phyloP scores from a whole-genome alignment of 2,113 vertebrate genomes.

The Candoia aspera region DNA sequence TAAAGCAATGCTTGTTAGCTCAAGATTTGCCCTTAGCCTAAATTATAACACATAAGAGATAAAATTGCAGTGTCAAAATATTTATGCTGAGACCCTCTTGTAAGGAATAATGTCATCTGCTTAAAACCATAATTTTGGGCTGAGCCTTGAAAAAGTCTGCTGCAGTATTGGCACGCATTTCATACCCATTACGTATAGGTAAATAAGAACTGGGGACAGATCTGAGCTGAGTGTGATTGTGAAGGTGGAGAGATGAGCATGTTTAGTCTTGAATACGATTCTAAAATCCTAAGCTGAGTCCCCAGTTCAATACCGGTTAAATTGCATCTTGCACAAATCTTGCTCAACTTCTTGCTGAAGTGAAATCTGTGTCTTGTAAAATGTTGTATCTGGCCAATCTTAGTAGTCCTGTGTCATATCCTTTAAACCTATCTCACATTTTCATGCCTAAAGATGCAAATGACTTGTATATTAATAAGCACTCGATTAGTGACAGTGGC shows the following conservation, averaged over 20 bases:
- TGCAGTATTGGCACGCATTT: background rate
- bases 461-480: background rate
- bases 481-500: background rate
- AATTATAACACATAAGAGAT: background rate
- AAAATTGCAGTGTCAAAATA: constrained; percentile 11
- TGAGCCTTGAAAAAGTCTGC: background rate
- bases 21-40: background rate
- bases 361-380: too few species aligned
- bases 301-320: too few species aligned
- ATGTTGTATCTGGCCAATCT: too few species aligned
- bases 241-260: too few species aligned
- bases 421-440: background rate
- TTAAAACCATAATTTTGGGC: background rate
- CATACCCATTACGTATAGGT: too few species aligned
- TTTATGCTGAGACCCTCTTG: constrained; percentile 6
- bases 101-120: background rate
- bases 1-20: background rate
- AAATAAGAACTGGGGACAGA: too few species aligned
- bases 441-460: background rate
- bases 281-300: too few species aligned
- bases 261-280: too few species aligned
- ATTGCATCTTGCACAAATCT: too few species aligned
- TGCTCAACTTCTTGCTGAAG: too few species aligned
- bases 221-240: too few species aligned
- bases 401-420: too few species aligned